A percentile compares a stretch with the other conserved stretches of the same genome.
Conservation (phyloP, 2,797 vertebrate species). For the Enteromius mattozi region DNA sequence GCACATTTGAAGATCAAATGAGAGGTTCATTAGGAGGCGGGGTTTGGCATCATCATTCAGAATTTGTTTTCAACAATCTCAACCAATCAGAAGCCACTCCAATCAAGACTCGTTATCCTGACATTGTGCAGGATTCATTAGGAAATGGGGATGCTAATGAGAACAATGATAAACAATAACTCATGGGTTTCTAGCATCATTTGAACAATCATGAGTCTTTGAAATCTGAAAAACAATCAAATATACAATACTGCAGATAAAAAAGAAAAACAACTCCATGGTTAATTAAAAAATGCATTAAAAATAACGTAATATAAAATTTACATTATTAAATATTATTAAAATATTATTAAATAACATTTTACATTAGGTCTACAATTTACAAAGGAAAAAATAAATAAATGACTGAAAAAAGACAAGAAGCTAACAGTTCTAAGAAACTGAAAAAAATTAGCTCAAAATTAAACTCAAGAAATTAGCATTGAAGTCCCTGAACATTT, state of each 20-base stretch:
- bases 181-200: neutral
- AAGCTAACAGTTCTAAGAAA: neutral
- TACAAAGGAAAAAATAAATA: neutral
- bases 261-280: neutral
- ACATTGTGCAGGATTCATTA: slow-evolving; percentile 27
- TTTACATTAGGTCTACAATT: neutral
- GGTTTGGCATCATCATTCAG: neutral
- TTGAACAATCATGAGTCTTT: slow-evolving; percentile 12
- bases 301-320: neutral
- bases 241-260: neutral
- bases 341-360: neutral
- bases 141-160: slow-evolving; percentile 33
- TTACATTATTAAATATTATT: neutral
- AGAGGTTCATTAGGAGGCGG: slow-evolving; percentile 7
- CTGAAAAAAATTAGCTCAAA: too few relatives aligned
- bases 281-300: neutral
- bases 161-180: slow-evolving; percentile 17
- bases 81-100: slow-evolving; percentile 38
- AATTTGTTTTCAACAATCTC: neutral
- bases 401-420: neutral
- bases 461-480: too few relatives aligned
- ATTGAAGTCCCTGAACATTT: neutral
- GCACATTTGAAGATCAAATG: neutral
- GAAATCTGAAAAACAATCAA: slow-evolving; percentile 6
- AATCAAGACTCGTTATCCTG: slow-evolving; percentile 39